Evolutionary conservation across 2,113 vertebrate genomes (phyloP).

Genomic region (Aptenodytes forsteri): DNA sequence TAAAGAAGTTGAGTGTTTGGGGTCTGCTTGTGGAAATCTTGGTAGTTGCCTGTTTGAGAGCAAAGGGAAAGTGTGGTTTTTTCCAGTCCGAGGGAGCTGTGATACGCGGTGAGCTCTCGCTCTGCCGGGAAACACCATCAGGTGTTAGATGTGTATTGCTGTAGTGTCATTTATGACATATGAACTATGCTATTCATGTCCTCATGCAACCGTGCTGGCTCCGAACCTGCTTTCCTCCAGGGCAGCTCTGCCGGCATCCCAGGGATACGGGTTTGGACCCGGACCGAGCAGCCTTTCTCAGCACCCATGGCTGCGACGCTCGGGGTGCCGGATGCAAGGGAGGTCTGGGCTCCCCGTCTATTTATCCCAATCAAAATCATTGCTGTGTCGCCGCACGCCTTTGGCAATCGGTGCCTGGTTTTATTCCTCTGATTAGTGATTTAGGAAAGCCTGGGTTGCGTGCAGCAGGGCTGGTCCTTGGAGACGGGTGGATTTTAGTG

Average conservation of each 20-base stretch:
- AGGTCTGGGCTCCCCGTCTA: not conserved
- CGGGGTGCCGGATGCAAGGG: fast-evolving
- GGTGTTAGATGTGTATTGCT: not conserved
- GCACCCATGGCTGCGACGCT: fast-evolving
- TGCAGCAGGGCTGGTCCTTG: not conserved
- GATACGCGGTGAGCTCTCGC: fast-evolving
- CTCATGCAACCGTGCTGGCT: not conserved
- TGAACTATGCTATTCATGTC: not conserved
- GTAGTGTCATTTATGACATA: not conserved
- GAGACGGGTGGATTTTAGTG: not conserved
- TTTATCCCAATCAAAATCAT: not conserved
- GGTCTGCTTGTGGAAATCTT: not conserved
- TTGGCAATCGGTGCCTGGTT: not conserved
- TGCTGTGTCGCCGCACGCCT: not conserved
- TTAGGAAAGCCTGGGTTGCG: not conserved
- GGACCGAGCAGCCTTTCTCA: not conserved
- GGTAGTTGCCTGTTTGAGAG: not conserved
- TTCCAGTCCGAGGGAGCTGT: fast-evolving
- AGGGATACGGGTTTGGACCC: not conserved
- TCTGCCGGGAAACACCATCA: not conserved
- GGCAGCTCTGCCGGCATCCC: not conserved
- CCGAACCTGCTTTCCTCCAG: not conserved
- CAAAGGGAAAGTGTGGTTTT: not conserved
- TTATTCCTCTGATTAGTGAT: not conserved
- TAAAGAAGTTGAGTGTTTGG: not conserved